Percentiles rank a stretch among this genome's conserved stretches.
These are phyloP conservation scores for Leptopilina myrica DNA, from an alignment of 2,888 invertebrate genomes.

Conservation along the genomic window DNA sequence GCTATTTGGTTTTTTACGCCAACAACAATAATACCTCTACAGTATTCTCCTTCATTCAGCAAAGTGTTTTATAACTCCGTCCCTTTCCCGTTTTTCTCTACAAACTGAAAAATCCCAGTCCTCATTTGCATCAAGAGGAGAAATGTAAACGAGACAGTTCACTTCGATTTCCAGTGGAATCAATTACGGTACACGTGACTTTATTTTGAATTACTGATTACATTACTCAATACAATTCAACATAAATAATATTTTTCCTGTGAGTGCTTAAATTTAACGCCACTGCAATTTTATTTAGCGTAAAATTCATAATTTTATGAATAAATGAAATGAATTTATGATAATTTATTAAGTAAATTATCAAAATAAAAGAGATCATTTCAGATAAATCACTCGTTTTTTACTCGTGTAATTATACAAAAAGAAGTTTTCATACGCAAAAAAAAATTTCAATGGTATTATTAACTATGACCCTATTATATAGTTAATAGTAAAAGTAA, in stretches of 20 bases:
- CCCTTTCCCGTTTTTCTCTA: too few relatives aligned
- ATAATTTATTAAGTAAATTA: too few relatives aligned
- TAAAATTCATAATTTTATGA: too few relatives aligned
- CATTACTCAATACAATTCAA: constrained; percentile 4
- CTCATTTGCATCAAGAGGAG: constrained; percentile 32
- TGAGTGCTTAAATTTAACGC: not conserved
- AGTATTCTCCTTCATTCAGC: not conserved
- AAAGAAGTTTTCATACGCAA: too few relatives aligned
- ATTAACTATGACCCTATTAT: too few relatives aligned
- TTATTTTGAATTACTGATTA: constrained; percentile 26
- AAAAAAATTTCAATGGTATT: too few relatives aligned
- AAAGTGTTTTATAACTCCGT: constrained; percentile 8
- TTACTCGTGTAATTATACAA: too few relatives aligned
- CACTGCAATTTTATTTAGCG: not conserved
- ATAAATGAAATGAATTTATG: too few relatives aligned
- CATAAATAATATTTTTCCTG: not conserved
- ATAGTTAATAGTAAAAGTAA: too few relatives aligned
- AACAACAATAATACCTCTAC: constrained; percentile 19
- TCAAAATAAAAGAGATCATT: too few relatives aligned
- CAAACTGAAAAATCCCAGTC: not conserved
- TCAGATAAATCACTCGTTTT: too few relatives aligned
- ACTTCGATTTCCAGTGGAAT: constrained; percentile 16
- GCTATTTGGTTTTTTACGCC: not conserved
- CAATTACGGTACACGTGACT: constrained; percentile 18
- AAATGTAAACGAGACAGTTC: constrained; percentile 21